Evolutionary conservation across 1,140 invertebrate genomes (phyloP), one percentile per base, ranked within the genome.

Genomic region (Melitaea cinxia): DNA sequence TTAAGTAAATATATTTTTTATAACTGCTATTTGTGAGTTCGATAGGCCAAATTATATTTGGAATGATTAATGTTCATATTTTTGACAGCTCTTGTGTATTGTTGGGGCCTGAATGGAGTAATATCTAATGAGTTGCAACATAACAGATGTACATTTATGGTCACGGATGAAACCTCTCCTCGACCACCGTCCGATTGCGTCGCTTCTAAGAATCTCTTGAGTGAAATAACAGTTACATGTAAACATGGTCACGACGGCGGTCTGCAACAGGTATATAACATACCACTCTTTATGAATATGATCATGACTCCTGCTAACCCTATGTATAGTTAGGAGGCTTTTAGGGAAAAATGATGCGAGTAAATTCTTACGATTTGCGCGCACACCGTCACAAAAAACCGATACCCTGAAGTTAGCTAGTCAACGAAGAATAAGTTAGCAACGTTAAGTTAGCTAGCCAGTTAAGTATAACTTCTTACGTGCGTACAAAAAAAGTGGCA

Each of bases 191-290:
- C 71, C 1, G 58, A 77, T 37, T 91, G 88, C 63, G 19, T 55
- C 1, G 86, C 85, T 4, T 60, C 68, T 10, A 80, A 75, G 42
- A 70, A 63, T 23, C 28, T 42, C 0, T 10, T 28, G 0, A 57
- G 69, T 1, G 85, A 85, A n/a, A 84, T 91, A 54, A 75, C 72
- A 0, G 72, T 89, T 2, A 75, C 62, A 0, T 91, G 88, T 42
- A 67, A 77, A 9, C 76, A 78, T 47, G 85, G 86, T 1, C 80
- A 91, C 35, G 76, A 87, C 52, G 88, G 88, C 4, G 88, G 88
- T 33, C 42, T 88, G 7, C 75, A 78, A 42, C 88, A 91, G 80
- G 88, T 89, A 65, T 62, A 9, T 0, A 1, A 0, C 17, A 33
- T 15, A 12, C 6, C 23, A 64, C 39, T 6, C 24, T 21, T 45